Evolutionary conservation across 2,888 invertebrate genomes (phyloP), one percentile per base, ranked within the genome.

Genomic region (Miltochrista miniata): DNA sequence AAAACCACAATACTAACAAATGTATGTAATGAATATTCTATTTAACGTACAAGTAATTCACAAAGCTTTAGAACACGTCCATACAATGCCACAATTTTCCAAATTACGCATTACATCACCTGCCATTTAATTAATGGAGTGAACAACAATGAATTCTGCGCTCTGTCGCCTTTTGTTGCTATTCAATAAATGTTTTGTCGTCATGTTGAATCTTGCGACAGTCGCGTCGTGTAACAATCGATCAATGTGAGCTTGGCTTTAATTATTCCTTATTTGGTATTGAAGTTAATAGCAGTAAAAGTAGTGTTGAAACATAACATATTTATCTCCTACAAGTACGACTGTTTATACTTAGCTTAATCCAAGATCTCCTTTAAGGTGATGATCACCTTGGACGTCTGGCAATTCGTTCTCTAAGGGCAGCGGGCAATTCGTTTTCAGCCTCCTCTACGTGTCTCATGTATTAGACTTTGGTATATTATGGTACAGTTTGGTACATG

Each of bases 151-250:
- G 46, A 49, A 40, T 39, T 47, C 45, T 55, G 48, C 52, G 53
- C 58, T 58, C 49, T 61, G 57, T 52, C 51, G 52, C n/a, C 66
- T 59, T 64, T 76, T 73, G 73, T 74, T 34, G 48, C 42, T 56
- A 56, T 64, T 62, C 64, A 67, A 68, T 70, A 56, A 61, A 56
- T 44, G 49, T 13, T 40, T 56, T 59, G 53, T 61, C 44, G 54
- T 24, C 18, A 4, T 31, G 47, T 37, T 37, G 24, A 15, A 15
- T 38, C 56, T 45, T 54, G 45, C 59, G 55, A 62, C 46, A 54
- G 44, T 41, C 33, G 30, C 48, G 15, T 50, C 56, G 45, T 54
- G 51, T 18, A 9, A 41, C 30, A 14, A 66, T 63, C 48, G 33
- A 61, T 60, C 65, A 60, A 40, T 35, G 39, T 49, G 54, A 55